Evolutionary conservation across 30 jellyfish, hydroid and myxozoan species (phyloP), one percentile per base, ranked within the genome.

Genomic region (Turritopsis rubra): DNA sequence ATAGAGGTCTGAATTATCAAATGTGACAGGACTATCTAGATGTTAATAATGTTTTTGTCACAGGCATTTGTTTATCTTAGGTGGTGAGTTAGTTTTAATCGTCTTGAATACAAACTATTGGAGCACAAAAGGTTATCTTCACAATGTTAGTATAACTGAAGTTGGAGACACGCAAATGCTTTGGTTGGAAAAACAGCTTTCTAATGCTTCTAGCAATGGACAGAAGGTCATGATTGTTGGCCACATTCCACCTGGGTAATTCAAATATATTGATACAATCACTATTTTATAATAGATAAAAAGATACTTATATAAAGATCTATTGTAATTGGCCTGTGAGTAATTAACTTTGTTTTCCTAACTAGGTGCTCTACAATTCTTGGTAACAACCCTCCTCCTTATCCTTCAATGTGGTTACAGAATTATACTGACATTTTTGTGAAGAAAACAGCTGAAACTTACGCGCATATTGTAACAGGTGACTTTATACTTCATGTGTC

Each of bases 181-280:
- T 23, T 91, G 98, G 98, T 30, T 91, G 23, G 79, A 29, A 28
- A 79, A 79, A 0, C 89, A 84, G 54, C 88, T 91, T 24, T 65
- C 88, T 53, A 65, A 52, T 52, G 92, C 95, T 21, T 52, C 52
- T 13, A 71, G 66, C 7, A 21, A 54, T 1, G 89, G 85, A 19
- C 80, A 88, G 31, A 76, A 79, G 66, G 98, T 81, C 65, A 73
- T 91, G 1, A 81, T 84, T 21, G 30, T 92, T 8, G 98, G 98
- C 4, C 98, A 91, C 84, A 88, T 87, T 24, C 96, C 95, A 22
- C 95, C 98, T 21, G 96, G 98, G 98, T 91, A 73, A 75, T 82
- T 21, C n/a, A n/a, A n/a, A n/a, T n/a, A n/a, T n/a, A n/a, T n/a
- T n/a, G n/a, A n/a, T n/a, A n/a, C n/a, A n/a, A n/a, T n/a, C 20